These are phyloP conservation scores for Sebastiscus albofasciatus DNA, from an alignment of 2,797 vertebrate species.

Conservation along the genomic window DNA sequence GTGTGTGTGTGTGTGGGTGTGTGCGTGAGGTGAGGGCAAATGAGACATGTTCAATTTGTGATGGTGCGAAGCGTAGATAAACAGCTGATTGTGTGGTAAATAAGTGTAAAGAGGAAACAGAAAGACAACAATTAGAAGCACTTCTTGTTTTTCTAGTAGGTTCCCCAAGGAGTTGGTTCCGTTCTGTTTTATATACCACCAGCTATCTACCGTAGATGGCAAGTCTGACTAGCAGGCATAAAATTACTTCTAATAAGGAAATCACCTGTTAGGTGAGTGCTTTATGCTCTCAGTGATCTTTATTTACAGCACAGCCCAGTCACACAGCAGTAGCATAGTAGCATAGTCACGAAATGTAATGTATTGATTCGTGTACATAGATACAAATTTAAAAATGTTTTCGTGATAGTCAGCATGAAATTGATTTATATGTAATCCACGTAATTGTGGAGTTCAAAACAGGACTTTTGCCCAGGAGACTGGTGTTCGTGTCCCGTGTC, in stretches of 20 bases:
- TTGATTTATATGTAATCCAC: too few species aligned
- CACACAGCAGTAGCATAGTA: too few species aligned
- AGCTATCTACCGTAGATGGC: not conserved
- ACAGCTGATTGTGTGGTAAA: slow-evolving; percentile 47
- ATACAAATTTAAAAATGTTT: too few species aligned
- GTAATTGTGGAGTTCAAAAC: too few species aligned
- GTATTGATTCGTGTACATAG: too few species aligned
- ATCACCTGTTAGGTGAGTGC: not conserved
- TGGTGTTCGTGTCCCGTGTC: too few species aligned
- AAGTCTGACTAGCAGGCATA: not conserved
- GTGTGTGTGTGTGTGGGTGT: not conserved
- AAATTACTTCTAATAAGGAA: slow-evolving; percentile 11
- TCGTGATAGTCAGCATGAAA: too few species aligned
- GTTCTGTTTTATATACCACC: slow-evolving; percentile 9
- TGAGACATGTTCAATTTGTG: slow-evolving; percentile 23
- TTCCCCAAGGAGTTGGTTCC: not conserved
- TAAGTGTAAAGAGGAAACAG: slow-evolving; percentile 31
- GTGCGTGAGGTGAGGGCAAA: not conserved
- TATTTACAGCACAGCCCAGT: not conserved
- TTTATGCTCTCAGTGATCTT: not conserved
- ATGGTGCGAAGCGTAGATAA: slow-evolving; percentile 7
- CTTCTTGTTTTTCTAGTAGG: slow-evolving; percentile 11
- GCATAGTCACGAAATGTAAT: too few species aligned
- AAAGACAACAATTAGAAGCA: slow-evolving; percentile 5
- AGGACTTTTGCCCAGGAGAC: too few species aligned